Evolutionary conservation across 2,113 vertebrate genomes (phyloP).

Genomic region (Crocuta crocuta): DNA sequence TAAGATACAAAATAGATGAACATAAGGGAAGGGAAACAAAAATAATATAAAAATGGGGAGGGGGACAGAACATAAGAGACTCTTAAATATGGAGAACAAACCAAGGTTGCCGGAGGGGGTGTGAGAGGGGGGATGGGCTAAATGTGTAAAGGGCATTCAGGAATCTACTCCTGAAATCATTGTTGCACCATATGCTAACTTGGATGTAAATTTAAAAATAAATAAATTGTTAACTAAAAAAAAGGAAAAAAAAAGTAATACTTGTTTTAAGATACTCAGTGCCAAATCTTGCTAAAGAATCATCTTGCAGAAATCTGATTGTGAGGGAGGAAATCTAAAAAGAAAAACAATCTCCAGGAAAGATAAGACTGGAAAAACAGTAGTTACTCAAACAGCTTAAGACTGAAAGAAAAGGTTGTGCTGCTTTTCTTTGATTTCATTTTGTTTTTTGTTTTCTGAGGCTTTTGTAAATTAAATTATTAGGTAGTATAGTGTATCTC

Average conservation of each 20-base stretch:
- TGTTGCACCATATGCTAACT: too few relatives aligned
- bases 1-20: too few relatives aligned
- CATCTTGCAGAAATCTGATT: slow-evolving; percentile 50
- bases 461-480: slow-evolving; percentile 70
- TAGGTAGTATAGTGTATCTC: not conserved
- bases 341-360: not conserved
- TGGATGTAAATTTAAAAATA: too few relatives aligned
- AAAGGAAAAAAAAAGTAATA: not conserved
- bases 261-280: slow-evolving; percentile 1
- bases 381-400: slow-evolving; percentile 43
- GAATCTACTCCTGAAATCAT: too few relatives aligned
- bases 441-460: not conserved
- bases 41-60: too few relatives aligned
- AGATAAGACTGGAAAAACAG: slow-evolving; percentile 39
- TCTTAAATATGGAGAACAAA: too few relatives aligned
- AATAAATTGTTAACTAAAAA: too few relatives aligned
- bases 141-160: too few relatives aligned
- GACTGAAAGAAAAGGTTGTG: not conserved
- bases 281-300: slow-evolving; percentile 4
- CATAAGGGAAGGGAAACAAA: too few relatives aligned
- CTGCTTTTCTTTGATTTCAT: slow-evolving; percentile 68
- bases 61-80: too few relatives aligned
- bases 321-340: slow-evolving; percentile 51
- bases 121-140: too few relatives aligned
- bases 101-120: too few relatives aligned